Base-by-base conservation (phyloP, 1,140 invertebrate genomes). In the Euglossa dilemma region DNA sequence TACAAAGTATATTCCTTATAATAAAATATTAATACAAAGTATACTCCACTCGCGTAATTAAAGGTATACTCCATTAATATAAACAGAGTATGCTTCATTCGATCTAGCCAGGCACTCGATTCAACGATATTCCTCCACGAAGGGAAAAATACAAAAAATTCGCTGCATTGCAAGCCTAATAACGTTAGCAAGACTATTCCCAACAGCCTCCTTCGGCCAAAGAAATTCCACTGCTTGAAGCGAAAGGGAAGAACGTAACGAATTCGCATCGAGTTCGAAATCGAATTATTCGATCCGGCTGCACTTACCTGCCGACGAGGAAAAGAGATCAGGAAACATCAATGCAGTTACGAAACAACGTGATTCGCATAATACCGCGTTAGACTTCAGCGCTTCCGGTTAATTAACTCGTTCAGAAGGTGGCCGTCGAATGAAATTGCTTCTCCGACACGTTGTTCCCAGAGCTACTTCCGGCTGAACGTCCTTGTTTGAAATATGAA, bases 341-440 rank as follows among this genome's bases (percentile, higher is more conserved):
- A 18, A 45, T 23, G 23, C 54, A 54, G 47, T 25, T 52, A 25
- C 36, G 45, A 56, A 79, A 79, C 61, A 77, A 52, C 66, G 36
- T 25, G 76, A 70, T 57, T 47, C 52, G 36, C 64, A 47, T 79
- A 70, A 79, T 79, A 70, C 70, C 47, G 18, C 18, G 25, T 50
- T 9, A 20, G 45, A 79, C 47, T 50, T n/a, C 18, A 12, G 28
- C 20, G 45, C 25, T n/a, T 28, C 5, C 16, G 6, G 25, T 57
- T 79, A 79, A 79, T 80, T 64, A 64, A 45, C 36, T 18, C 12
- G 20, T 6, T 18, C 45, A 18, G 12, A 25, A n/a, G n/a, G 11
- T 25, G 59, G 59, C n/a, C 16, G 59, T 25, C 25, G 59, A 61
- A 61, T 52, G 12, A 16, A 52, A 52, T 52, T 12, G 50, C 50